Evolutionary conservation across 2,113 vertebrate genomes (phyloP).

Genomic region (Python bivittatus): DNA sequence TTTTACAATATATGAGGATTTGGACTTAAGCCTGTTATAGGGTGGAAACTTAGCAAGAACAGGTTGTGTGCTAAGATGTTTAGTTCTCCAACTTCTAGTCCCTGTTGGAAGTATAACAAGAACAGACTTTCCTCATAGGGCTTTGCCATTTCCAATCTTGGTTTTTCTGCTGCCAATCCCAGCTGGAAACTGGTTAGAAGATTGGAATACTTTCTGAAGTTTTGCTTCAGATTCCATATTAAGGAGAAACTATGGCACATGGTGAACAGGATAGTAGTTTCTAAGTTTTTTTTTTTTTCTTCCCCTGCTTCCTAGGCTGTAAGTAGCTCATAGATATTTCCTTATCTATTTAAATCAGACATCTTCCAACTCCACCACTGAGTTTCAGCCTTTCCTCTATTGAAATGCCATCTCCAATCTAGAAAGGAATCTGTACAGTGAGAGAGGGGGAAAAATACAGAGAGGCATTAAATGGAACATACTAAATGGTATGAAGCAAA

Average conservation of each 20-base stretch:
- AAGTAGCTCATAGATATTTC: not conserved
- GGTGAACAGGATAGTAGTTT: conserved; percentile 3
- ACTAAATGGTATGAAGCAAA: not conserved
- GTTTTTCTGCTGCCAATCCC: not conserved
- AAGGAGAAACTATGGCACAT: conserved; percentile 3
- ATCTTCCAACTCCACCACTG: not conserved
- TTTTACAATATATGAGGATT: conserved; percentile 34
- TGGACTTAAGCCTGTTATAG: conserved; percentile 20
- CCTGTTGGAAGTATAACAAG: conserved; percentile 11
- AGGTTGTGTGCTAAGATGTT: not conserved
- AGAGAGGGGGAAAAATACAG: not conserved
- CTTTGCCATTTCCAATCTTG: conserved; percentile 13
- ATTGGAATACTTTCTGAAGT: not conserved
- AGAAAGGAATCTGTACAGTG: not conserved
- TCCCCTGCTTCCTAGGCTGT: not conserved
- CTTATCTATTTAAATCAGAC: conserved; percentile 9
- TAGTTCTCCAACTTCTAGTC: not conserved
- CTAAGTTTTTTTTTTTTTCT: not conserved
- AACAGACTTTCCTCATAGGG: not conserved
- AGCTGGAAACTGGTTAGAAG: conserved; percentile 24
- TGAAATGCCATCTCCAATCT: conserved; percentile 8
- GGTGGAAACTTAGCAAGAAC: conserved; percentile 43
- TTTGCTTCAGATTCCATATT: conserved; percentile 6
- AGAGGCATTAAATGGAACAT: not conserved
- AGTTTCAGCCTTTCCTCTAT: not conserved